Conservation (phyloP, 2,888 invertebrate genomes). For the Gryllus longicercus region DNA sequence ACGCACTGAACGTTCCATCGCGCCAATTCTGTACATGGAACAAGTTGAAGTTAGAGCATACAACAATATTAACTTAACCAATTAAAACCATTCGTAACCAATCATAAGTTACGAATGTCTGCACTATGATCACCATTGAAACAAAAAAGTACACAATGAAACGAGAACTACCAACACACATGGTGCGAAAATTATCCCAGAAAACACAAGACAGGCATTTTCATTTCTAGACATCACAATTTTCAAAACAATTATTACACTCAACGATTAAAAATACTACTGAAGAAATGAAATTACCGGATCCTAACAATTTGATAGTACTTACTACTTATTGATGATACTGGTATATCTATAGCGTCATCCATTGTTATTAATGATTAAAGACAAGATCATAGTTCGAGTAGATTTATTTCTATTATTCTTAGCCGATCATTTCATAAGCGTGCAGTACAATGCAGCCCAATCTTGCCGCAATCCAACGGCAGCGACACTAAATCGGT, state of each 20-base stretch:
- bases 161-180: background rate
- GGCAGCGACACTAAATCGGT: too few relatives aligned
- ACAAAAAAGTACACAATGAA: background rate
- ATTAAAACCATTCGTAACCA: background rate
- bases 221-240: too few relatives aligned
- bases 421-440: too few relatives aligned
- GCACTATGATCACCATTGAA: too few relatives aligned
- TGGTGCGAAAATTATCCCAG: too few relatives aligned
- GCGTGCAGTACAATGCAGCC: too few relatives aligned
- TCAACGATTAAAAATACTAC: background rate
- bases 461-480: too few relatives aligned
- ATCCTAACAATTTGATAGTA: background rate
- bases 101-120: too few relatives aligned
- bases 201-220: too few relatives aligned
- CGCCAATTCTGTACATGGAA: background rate
- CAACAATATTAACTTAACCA: background rate
- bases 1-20: slow-evolving; percentile 43
- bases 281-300: too few relatives aligned
- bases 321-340: background rate
- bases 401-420: too few relatives aligned
- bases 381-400: background rate
- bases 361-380: background rate
- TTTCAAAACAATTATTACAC: too few relatives aligned
- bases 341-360: background rate
- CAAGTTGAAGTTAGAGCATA: background rate